phyloP scores from a whole-genome alignment of 35 echinoderm and acorn worm species.

The Lytechinus pictus region DNA sequence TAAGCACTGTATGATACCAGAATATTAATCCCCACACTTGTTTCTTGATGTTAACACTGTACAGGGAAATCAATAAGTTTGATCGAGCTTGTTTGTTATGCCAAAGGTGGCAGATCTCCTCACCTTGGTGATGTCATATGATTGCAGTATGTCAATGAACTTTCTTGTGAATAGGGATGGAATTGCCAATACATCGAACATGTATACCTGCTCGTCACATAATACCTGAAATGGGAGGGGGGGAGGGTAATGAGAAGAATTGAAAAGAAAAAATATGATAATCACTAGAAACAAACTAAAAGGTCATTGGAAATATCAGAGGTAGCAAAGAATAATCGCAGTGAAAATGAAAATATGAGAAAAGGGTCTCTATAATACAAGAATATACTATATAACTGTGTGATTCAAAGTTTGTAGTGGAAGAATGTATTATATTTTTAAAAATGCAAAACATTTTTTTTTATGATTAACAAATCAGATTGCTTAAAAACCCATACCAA shows the following conservation, averaged over 20 bases:
- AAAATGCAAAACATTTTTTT: too few species aligned
- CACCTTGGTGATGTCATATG: slow-evolving; percentile 30
- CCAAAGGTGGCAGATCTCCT: background rate
- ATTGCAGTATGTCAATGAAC: slow-evolving; percentile 40
- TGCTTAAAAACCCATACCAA: too few species aligned
- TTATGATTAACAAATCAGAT: too few species aligned
- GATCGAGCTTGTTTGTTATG: background rate
- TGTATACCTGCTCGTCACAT: slow-evolving; percentile 40
- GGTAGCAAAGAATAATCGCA: background rate
- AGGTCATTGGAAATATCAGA: background rate
- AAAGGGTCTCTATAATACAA: background rate
- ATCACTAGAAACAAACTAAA: too few species aligned
- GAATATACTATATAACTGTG: background rate
- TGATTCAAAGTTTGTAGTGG: background rate
- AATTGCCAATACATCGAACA: slow-evolving; percentile 37
- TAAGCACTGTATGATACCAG: too few species aligned
- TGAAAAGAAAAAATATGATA: background rate
- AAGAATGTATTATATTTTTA: too few species aligned
- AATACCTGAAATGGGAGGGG: background rate
- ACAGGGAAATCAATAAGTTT: too few species aligned
- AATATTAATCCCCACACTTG: too few species aligned
- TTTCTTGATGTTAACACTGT: too few species aligned
- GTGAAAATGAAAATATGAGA: background rate
- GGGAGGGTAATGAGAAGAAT: background rate
- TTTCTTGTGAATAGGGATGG: slow-evolving; percentile 10